Conservation (phyloP, 2,797 vertebrate genomes). For the Melanotaenia nigrans region DNA sequence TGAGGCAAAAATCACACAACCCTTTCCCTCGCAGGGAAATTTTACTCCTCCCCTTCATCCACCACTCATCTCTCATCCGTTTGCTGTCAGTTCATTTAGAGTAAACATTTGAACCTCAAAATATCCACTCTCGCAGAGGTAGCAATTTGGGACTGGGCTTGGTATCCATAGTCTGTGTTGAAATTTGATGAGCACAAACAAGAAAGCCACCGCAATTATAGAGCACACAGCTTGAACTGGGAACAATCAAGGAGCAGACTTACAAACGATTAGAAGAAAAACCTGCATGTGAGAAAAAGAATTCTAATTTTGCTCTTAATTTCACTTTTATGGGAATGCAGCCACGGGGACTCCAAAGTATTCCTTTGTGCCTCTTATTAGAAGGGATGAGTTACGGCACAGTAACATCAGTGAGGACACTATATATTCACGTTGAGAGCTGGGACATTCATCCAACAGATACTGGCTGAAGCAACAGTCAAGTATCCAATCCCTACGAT, state of each 20-base stretch:
- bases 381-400: conserved; percentile 21
- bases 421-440: conserved; percentile 33
- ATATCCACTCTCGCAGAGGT: conserved; percentile 50
- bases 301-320: conserved; percentile 48
- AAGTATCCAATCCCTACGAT: conserved; percentile 57
- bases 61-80: conserved; percentile 42
- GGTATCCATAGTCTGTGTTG: conserved; percentile 48
- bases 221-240: conserved; percentile 48
- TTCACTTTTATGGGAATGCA: conserved; percentile 35
- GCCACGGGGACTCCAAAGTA: conserved; percentile 1
- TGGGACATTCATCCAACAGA: conserved; percentile 59
- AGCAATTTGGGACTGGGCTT: conserved; percentile 59
- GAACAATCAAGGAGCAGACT: conserved; percentile 49
- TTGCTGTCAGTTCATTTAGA: conserved; percentile 38
- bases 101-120: conserved; percentile 63
- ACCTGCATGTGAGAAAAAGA: conserved; percentile 41
- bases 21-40: conserved; percentile 7
- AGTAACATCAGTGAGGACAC: conserved; percentile 42
- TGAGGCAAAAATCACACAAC: conserved; percentile 39
- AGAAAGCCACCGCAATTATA: conserved; percentile 64
- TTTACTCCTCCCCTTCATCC: conserved; percentile 3
- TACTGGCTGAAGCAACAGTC: conserved; percentile 41
- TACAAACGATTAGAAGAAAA: conserved; percentile 67
- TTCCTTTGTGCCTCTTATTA: conserved; percentile 31
- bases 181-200: conserved; percentile 71